Base-by-base conservation (phyloP, 2,113 vertebrate genomes). In the Mesoclemmys tuberculata region DNA sequence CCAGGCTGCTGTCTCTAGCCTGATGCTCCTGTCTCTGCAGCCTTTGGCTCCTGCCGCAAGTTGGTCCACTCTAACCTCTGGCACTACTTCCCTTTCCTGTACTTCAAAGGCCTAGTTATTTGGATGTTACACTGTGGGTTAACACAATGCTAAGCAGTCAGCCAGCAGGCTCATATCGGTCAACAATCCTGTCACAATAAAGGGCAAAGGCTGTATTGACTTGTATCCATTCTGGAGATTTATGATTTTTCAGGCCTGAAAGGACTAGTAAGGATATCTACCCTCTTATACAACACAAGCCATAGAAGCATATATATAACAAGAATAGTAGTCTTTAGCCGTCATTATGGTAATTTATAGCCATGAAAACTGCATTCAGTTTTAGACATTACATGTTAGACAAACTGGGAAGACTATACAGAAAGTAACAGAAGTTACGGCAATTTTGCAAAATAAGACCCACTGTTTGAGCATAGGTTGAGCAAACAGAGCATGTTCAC, bases 361-460 rank as follows among this genome's bases (percentile, higher is more conserved):
- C 88, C 56, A 78, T 87, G 31, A 80, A 49, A n/a, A 52, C 68
- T 84, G 27, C 78, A 91, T 81, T 46, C 88, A n/a, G 18, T 91
- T 88, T 87, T 90, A 91, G 61, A 75, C 78, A 75, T 51, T 68
- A 79, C 64, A 13, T 74, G 89, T 94, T 29, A 58, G 68, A 35
- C 82, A 79, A 91, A 84, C 61, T 68, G 35, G 31, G 61, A 64
- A 64, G 61, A 35, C 61, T 84, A 61, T 89, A 90, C 80, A 92
- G 5, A 56, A 93, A 19, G 86, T 85, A 83, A 88, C 58, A 90
- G 94, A 89, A 93, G 19, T 52, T 31, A 84, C 71, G 12, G 80
- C 58, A 87, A 41, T 8, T 74, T 94, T 95, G 86, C 24, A 91
- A 95, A 95, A 81, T 91, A 92, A 93, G 41, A 41, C 9, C 5